Evolutionary conservation across 2,797 vertebrate species (phyloP).

Genomic region (Etheostoma nigrum): DNA sequence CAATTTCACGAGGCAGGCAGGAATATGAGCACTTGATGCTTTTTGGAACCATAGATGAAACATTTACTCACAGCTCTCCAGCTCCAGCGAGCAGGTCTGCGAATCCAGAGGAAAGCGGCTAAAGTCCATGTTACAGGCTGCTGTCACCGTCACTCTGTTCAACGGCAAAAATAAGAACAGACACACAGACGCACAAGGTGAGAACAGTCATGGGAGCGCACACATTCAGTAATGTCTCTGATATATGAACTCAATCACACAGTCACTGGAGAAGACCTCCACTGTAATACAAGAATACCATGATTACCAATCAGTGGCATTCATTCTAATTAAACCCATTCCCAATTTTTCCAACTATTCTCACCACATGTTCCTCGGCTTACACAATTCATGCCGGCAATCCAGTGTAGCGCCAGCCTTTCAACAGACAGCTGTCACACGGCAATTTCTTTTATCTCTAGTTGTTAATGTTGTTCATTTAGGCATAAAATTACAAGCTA

Average conservation of each 20-base stretch:
- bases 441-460: too few species aligned
- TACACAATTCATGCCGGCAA: too few species aligned
- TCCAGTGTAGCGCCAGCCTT: too few species aligned
- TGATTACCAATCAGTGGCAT: not conserved
- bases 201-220: not conserved
- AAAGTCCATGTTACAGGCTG: constrained; percentile 99
- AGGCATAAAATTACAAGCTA: too few species aligned
- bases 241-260: not conserved
- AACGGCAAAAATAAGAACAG: constrained; percentile 41
- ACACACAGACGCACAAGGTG: not conserved
- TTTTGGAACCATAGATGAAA: not conserved
- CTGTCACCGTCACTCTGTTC: constrained; percentile 93
- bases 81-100: constrained; percentile 95
- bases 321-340: too few species aligned
- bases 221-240: not conserved
- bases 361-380: too few species aligned
- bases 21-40: not conserved
- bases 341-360: too few species aligned
- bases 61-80: constrained; percentile 93
- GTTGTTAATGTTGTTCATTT: too few species aligned
- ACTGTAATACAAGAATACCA: not conserved
- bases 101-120: constrained; percentile 95
- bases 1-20: not conserved
- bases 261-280: not conserved
- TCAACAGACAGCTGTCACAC: too few species aligned